Conservation (phyloP, 2,888 invertebrate genomes). For the Heteropelma amictum region DNA sequence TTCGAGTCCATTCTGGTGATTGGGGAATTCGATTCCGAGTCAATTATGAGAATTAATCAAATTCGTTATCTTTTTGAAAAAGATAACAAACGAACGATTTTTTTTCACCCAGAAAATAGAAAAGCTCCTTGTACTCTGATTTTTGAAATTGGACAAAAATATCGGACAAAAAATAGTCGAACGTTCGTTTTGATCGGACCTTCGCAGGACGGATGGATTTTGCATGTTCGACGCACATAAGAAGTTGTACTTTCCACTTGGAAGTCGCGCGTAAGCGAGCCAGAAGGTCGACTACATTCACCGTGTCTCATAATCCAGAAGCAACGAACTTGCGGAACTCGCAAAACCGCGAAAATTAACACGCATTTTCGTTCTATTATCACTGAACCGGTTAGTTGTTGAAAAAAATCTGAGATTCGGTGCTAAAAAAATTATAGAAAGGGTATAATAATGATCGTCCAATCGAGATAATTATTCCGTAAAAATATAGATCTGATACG, state of each 20-base stretch:
- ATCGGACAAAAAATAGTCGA: not conserved
- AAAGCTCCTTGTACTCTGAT: no score
- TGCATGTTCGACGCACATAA: not conserved
- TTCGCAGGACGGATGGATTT: conserved; percentile 4
- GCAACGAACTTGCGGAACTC: conserved; percentile 13
- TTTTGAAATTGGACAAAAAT: not conserved
- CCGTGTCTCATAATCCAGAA: conserved; percentile 52
- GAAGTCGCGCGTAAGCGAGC: conserved; percentile 5
- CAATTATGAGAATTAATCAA: no score
- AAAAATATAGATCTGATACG: no score
- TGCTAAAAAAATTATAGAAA: not conserved
- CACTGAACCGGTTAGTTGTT: no score
- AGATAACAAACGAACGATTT: no score
- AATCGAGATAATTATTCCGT: no score
- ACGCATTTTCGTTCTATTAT: conserved; percentile 6
- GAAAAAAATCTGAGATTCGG: not conserved
- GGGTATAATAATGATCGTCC: no score
- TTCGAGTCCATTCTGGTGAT: not conserved
- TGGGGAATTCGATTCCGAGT: conserved; percentile 44
- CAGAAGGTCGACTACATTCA: conserved; percentile 76
- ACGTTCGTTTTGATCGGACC: not conserved
- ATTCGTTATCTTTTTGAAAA: no score
- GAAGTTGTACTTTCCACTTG: conserved; percentile 28
- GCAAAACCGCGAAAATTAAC: conserved; percentile 10
- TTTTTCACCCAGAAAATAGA: no score